These are phyloP conservation scores for Loriculus beryllinus DNA, from an alignment of 2,797 vertebrate genomes.

Conservation along the genomic window DNA sequence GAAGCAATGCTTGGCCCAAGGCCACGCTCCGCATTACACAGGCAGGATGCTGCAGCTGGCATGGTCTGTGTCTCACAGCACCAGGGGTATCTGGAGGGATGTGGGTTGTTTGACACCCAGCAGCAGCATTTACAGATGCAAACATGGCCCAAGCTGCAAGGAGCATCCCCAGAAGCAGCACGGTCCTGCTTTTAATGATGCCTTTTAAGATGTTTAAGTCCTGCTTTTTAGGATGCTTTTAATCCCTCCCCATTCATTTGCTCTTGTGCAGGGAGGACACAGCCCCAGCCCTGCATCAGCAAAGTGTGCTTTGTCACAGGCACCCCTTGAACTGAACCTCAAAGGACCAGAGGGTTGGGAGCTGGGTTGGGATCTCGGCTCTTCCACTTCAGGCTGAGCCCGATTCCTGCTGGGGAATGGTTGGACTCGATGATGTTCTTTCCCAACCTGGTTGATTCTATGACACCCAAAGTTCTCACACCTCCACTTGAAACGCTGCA, in stretches of 20 bases:
- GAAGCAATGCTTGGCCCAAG: background rate
- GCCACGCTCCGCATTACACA: accelerated
- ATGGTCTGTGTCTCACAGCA: accelerated
- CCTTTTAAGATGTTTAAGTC: background rate
- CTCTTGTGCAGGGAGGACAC: background rate
- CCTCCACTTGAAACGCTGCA: background rate
- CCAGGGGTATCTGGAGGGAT: background rate
- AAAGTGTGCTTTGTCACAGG: background rate
- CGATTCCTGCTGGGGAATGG: background rate
- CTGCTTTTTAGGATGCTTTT: background rate
- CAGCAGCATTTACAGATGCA: background rate
- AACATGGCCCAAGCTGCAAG: background rate
- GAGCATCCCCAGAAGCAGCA: background rate
- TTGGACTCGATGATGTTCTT: background rate
- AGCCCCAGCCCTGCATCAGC: background rate
- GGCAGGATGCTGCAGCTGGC: background rate
- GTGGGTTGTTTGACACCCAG: background rate
- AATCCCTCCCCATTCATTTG: background rate
- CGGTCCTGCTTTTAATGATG: background rate
- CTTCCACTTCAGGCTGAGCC: background rate
- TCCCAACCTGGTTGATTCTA: background rate
- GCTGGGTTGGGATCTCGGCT: background rate
- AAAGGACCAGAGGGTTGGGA: background rate
- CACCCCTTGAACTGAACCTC: background rate
- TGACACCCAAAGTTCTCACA: background rate